These are phyloP conservation scores for Drosophila mimica DNA, from an alignment of 2,888 invertebrate genomes.

Conservation along the genomic window DNA sequence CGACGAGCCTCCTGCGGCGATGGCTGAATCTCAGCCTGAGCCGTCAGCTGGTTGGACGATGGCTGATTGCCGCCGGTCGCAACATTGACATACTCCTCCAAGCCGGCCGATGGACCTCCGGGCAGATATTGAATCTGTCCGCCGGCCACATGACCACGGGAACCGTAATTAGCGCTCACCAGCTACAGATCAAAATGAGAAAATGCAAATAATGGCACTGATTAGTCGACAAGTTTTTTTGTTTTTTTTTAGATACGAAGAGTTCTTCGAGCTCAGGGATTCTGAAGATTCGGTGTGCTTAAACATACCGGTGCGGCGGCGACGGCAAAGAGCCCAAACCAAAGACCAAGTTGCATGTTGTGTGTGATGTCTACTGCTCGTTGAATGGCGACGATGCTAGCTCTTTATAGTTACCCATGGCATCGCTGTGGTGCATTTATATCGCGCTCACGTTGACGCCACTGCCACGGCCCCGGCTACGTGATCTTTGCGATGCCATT, in stretches of 20 bases:
- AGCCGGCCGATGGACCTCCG: conserved; percentile 59
- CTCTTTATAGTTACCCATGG: conserved; percentile 72
- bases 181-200: conserved; percentile 39
- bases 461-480: conserved; percentile 56
- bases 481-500: conserved; percentile 67
- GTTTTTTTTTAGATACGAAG: background rate
- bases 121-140: conserved; percentile 52
- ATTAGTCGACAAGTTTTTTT: conserved; percentile 8
- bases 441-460: conserved; percentile 58
- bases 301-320: conserved; percentile 82
- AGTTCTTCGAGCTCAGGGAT: background rate
- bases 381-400: conserved; percentile 42
- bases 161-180: conserved; percentile 70
- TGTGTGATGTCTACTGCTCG: conserved; percentile 68
- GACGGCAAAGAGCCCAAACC: conserved; percentile 81
- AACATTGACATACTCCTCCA: conserved; percentile 79
- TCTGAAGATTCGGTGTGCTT: background rate
- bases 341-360: conserved; percentile 80
- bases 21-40: conserved; percentile 77
- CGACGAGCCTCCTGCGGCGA: conserved; percentile 74
- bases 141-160: conserved; percentile 23
- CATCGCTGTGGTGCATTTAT: conserved; percentile 39
- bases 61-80: conserved; percentile 66
- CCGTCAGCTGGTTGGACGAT: conserved; percentile 66
- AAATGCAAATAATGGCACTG: conserved; percentile 5